Evolutionary conservation across 2,113 vertebrate genomes (phyloP).

Genomic region (Raja brachyura): DNA sequence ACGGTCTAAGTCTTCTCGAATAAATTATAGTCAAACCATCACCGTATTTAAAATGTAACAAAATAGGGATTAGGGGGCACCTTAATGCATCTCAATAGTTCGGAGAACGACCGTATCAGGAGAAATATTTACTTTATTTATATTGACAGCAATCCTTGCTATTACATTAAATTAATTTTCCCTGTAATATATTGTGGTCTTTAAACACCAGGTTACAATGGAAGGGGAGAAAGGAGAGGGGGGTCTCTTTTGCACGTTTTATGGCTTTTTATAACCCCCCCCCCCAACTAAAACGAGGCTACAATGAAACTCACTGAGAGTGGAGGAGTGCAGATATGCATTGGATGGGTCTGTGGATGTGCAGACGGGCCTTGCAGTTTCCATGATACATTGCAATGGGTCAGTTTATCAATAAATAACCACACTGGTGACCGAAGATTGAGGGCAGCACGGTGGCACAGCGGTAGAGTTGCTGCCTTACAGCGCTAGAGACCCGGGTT

Average conservation of each 20-base stretch:
- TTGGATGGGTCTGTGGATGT: background rate
- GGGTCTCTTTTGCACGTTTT: background rate
- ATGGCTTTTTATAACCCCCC: background rate
- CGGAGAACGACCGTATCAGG: background rate
- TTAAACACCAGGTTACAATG: too few species aligned
- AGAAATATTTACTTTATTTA: conserved; percentile 3
- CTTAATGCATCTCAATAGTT: background rate
- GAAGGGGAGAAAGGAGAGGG: too few species aligned
- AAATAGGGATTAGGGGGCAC: background rate
- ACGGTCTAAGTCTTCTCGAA: background rate
- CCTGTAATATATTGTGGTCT: background rate
- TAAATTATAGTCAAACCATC: background rate
- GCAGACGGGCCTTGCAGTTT: background rate
- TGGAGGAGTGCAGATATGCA: background rate
- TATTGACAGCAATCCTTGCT: background rate
- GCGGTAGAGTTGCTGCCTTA: too few species aligned
- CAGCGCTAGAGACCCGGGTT: too few species aligned
- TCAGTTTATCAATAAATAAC: background rate
- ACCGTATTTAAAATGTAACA: conserved; percentile 10
- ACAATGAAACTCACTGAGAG: too few species aligned
- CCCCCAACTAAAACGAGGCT: background rate
- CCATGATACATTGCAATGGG: background rate
- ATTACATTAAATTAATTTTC: background rate
- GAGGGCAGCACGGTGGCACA: too few species aligned
- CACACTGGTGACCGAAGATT: background rate